Evolutionary conservation across 2,113 vertebrate genomes (phyloP).

Genomic region (Uria aalge): DNA sequence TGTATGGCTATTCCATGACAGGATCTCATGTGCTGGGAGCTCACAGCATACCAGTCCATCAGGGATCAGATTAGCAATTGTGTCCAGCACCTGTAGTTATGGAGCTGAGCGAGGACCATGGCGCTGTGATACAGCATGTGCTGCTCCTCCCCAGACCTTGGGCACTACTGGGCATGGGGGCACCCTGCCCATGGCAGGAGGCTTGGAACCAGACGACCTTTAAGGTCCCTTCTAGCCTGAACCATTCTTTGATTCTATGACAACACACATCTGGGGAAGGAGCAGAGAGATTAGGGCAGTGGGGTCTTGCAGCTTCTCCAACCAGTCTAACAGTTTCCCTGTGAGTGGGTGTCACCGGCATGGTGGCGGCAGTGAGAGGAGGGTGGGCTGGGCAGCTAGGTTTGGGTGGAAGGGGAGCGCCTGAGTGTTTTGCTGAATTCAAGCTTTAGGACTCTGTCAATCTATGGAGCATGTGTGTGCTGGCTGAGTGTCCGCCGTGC

Average conservation of each 20-base stretch:
- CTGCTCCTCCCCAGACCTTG: not conserved
- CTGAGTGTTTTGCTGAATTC: not conserved
- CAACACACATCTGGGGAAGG: not conserved
- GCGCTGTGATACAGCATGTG: not conserved
- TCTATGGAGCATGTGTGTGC: fast-evolving
- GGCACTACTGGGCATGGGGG: not conserved
- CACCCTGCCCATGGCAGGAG: too few species aligned
- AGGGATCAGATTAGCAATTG: not conserved
- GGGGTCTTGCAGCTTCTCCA: not conserved
- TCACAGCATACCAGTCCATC: not conserved
- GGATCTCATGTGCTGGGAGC: not conserved
- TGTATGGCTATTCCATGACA: not conserved
- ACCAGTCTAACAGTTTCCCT: not conserved
- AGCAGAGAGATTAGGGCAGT: not conserved
- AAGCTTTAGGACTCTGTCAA: not conserved
- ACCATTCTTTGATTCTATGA: not conserved
- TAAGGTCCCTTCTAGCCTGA: too few species aligned
- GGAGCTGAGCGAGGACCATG: not conserved
- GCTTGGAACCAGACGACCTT: too few species aligned
- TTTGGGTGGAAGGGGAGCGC: not conserved
- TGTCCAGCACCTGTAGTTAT: fast-evolving
- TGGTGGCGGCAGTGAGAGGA: not conserved
- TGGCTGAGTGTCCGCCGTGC: fast-evolving
- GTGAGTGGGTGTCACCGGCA: fast-evolving
- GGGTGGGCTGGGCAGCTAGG: not conserved